Conservation (phyloP, 2,888 invertebrate genomes). For the Oasisia sp. region DNA sequence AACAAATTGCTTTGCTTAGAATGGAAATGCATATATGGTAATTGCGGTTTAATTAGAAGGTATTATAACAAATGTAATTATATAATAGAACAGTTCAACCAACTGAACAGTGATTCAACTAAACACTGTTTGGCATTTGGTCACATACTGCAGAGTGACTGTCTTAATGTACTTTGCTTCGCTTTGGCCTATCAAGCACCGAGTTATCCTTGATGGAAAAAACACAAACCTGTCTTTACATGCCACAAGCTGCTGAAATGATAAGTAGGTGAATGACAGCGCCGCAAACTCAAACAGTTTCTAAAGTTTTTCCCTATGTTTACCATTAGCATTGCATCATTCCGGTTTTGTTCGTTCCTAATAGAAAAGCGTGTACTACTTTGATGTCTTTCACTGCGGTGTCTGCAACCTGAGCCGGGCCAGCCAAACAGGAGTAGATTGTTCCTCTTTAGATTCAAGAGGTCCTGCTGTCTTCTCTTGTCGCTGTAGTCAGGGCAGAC, state of each 20-base stretch:
- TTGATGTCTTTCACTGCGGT: not conserved
- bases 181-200: not conserved
- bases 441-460: not conserved
- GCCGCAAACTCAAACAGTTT: not conserved
- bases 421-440: not conserved
- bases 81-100: too few species aligned
- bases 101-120: too few species aligned
- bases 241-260: not conserved
- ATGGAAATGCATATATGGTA: not conserved
- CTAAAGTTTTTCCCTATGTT: not conserved
- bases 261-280: too few species aligned
- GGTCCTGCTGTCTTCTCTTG: not conserved
- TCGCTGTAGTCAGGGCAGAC: not conserved
- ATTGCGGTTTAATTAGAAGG: not conserved
- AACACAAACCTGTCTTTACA: not conserved
- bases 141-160: too few species aligned
- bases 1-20: not conserved
- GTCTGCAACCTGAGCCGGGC: not conserved
- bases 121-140: too few species aligned
- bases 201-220: not conserved
- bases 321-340: not conserved
- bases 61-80: too few species aligned
- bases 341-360: constrained; percentile 8
- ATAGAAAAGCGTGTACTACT: not conserved
- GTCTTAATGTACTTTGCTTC: too few species aligned